Evolutionary conservation across 1,140 invertebrate genomes (phyloP).

Genomic region (Medauroidea extradentata): DNA sequence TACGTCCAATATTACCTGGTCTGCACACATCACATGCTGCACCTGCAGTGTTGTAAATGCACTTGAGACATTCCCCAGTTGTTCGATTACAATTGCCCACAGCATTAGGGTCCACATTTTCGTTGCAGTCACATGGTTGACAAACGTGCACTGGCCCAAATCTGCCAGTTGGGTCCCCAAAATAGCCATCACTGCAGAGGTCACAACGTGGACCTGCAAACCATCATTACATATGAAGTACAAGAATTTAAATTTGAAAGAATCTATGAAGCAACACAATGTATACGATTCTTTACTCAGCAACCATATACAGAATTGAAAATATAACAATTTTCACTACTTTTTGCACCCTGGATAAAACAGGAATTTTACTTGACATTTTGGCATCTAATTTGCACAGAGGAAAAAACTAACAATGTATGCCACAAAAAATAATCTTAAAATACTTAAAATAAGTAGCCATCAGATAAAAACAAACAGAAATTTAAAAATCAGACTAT

Average conservation of each 20-base stretch:
- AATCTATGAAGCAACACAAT: not conserved
- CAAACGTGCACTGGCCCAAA: constrained; percentile 64
- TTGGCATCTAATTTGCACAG: too few relatives aligned
- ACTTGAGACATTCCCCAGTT: constrained; percentile 93
- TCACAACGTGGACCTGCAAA: constrained; percentile 79
- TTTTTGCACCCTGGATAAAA: not conserved
- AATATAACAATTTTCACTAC: not conserved
- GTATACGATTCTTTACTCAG: not conserved
- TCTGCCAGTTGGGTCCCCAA: constrained; percentile 73
- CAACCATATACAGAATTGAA: not conserved
- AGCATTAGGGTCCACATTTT: constrained; percentile 91
- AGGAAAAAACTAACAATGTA: too few relatives aligned
- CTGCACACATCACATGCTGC: constrained; percentile 84
- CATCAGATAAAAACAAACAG: too few relatives aligned
- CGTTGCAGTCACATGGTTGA: constrained; percentile 86
- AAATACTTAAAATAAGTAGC: too few relatives aligned
- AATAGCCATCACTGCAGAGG: constrained; percentile 91
- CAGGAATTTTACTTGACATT: not conserved
- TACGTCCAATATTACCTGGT: constrained; percentile 58
- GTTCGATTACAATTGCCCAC: constrained; percentile 91
- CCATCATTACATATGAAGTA: not conserved
- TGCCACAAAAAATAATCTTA: too few relatives aligned
- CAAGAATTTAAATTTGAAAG: not conserved
- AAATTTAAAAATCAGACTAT: too few relatives aligned
- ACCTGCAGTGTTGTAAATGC: constrained; percentile 95